These are phyloP conservation scores for Mustela nigripes DNA, from an alignment of 2,113 vertebrate species.

Conservation along the genomic window DNA sequence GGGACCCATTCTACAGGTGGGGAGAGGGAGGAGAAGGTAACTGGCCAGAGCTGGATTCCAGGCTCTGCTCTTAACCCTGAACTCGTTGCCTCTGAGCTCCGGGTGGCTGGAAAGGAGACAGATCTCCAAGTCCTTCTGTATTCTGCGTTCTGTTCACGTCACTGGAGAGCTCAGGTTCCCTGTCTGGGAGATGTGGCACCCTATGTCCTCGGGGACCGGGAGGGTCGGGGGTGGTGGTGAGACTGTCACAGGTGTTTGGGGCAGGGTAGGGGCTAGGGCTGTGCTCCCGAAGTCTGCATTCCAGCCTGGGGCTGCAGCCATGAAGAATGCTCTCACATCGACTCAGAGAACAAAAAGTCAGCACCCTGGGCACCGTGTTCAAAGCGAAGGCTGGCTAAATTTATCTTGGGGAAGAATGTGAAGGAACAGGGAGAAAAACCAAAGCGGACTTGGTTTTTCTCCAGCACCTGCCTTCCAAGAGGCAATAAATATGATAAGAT, in stretches of 20 bases:
- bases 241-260: background rate
- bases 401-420: slow-evolving; percentile 69
- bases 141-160: background rate
- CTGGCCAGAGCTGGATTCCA: background rate
- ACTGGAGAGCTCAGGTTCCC: background rate
- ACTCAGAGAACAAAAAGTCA: background rate
- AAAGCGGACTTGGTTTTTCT: slow-evolving; percentile 75
- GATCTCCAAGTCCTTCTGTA: background rate
- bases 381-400: slow-evolving; percentile 71
- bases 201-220: background rate
- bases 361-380: background rate
- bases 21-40: background rate
- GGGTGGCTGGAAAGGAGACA: background rate
- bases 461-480: slow-evolving; percentile 83
- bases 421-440: slow-evolving; percentile 76
- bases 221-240: background rate
- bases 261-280: background rate
- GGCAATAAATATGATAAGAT: slow-evolving; percentile 72
- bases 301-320: background rate
- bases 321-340: background rate
- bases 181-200: background rate
- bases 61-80: background rate
- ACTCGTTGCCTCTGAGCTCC: background rate
- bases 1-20: background rate
- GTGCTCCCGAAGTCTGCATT: background rate